Base-by-base conservation (phyloP, 2,797 vertebrate genomes). In the Aulostomus chinensis region DNA sequence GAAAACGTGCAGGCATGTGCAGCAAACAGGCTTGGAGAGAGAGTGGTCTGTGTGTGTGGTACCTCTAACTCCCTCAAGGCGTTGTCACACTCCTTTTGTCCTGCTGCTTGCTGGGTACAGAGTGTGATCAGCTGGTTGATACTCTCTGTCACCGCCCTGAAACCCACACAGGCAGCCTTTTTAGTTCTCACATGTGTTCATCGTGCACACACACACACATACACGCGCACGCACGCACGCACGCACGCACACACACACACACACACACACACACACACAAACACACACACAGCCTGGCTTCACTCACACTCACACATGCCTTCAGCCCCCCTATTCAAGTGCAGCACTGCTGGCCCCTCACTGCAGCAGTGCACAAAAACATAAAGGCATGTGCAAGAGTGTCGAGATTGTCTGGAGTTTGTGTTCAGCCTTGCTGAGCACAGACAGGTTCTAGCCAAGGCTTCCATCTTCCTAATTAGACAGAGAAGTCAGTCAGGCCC, bases 51-150 rank as follows among this genome's bases (percentile, higher is more conserved):
- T 45, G 34, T 46, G 42, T 60, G 47, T 17, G 54, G 16, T 90
- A 99, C 97, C 96, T 99, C 95, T 6, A 99, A 89, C 68, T 99
- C 96, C 70, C 97, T 91, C 67, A 99, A 89, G 42, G 96, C 96
- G 1, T 98, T 99, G 80, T 98, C 97, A 79, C 97, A 99, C 80
- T 99, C 97, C 81, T 94, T 98, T 88, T 98, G 97, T 63, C 97
- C 97, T 0, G 97, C 96, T 30, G 97, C 97, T 83, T 99, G 97
- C 66, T 98, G 97, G 24, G 97, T 98, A 42, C 96, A 99, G 78
- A 98, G 81, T 0, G 94, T 98, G 88, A 98, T 99, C 68, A 99
- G 93, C 80, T 98, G 96, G 80, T 99, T 99, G 88, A 99, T 98
- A 64, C 97, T 98, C 86, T 98, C 97, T 0, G 97, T 98, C 83